Evolutionary conservation across 2,888 invertebrate genomes (phyloP).

Genomic region (Pollenia amentaria): DNA sequence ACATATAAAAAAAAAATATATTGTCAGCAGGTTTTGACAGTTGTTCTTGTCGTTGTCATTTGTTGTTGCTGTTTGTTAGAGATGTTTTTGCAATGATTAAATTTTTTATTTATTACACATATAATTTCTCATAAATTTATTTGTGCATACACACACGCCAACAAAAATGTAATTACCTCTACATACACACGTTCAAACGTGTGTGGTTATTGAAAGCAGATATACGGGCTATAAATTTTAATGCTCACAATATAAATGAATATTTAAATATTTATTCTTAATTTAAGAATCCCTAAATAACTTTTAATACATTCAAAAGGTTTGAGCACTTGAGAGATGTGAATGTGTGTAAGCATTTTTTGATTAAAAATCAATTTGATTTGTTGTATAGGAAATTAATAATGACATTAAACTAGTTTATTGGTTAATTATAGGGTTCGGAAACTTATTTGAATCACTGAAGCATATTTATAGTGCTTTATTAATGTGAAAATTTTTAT

Average conservation of each 20-base stretch:
- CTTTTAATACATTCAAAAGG: neutral
- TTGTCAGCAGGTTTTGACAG: conserved; percentile 63
- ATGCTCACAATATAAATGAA: neutral
- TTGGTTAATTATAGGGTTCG: neutral
- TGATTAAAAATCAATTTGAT: conserved; percentile 1
- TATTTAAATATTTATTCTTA: conserved; percentile 19
- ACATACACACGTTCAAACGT: too few relatives aligned
- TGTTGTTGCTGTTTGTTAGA: conserved; percentile 23
- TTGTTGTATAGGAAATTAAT: conserved; percentile 9
- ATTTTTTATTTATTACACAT: conserved; percentile 61
- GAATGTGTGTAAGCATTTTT: neutral
- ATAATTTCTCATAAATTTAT: conserved; percentile 42
- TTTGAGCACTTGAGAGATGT: neutral
- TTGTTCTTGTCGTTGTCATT: conserved; percentile 28
- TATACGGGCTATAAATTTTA: neutral
- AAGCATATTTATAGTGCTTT: neutral
- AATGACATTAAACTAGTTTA: neutral
- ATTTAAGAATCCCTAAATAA: neutral
- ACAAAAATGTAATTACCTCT: too few relatives aligned
- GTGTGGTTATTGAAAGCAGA: neutral
- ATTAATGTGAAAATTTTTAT: neutral
- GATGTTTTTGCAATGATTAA: conserved; percentile 54
- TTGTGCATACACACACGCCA: conserved; percentile 1
- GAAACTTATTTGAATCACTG: neutral
- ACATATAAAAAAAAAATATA: neutral